Percentiles rank a stretch among this genome's conserved stretches.
phyloP scores from a whole-genome alignment of 2,888 invertebrate genomes.

The Dryocosmus kuriphilus region DNA sequence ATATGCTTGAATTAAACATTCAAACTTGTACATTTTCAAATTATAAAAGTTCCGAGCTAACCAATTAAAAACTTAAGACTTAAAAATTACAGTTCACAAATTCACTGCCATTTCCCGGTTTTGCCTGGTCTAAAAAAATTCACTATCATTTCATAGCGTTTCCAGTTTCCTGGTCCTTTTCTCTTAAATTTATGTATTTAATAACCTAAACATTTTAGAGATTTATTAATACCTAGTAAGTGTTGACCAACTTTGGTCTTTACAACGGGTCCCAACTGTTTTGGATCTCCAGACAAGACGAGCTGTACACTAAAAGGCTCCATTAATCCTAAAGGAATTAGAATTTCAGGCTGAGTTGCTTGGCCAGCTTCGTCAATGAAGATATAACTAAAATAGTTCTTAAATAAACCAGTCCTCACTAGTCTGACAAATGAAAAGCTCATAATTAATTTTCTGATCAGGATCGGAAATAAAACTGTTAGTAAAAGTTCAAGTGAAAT shows the following conservation, averaged over 20 bases:
- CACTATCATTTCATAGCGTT: too few relatives aligned
- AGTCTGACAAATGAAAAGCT: slow-evolving; percentile 49
- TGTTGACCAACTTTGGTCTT: slow-evolving; percentile 74
- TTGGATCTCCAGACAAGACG: slow-evolving; percentile 86
- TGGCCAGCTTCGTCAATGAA: slow-evolving; percentile 90
- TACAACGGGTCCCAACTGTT: slow-evolving; percentile 85
- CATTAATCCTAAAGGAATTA: slow-evolving; percentile 79
- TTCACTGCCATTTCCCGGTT: too few relatives aligned
- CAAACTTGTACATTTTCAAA: too few relatives aligned
- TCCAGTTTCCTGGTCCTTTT: too few relatives aligned
- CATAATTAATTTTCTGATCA: neutral
- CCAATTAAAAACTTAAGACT: too few relatives aligned
- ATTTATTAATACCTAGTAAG: slow-evolving; percentile 70
- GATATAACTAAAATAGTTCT: slow-evolving; percentile 82
- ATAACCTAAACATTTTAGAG: too few relatives aligned
- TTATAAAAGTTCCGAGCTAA: too few relatives aligned
- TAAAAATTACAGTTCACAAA: too few relatives aligned
- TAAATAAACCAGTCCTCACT: slow-evolving; percentile 45
- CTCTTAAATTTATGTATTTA: too few relatives aligned
- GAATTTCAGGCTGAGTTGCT: slow-evolving; percentile 83
- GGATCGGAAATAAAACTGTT: neutral
- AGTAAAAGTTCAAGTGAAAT: slow-evolving; percentile 67
- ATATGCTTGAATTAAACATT: too few relatives aligned
- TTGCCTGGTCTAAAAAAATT: too few relatives aligned
- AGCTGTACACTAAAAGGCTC: slow-evolving; percentile 77